phyloP scores from a whole-genome alignment of 2,797 vertebrate genomes.

The Acanthornis magna region DNA sequence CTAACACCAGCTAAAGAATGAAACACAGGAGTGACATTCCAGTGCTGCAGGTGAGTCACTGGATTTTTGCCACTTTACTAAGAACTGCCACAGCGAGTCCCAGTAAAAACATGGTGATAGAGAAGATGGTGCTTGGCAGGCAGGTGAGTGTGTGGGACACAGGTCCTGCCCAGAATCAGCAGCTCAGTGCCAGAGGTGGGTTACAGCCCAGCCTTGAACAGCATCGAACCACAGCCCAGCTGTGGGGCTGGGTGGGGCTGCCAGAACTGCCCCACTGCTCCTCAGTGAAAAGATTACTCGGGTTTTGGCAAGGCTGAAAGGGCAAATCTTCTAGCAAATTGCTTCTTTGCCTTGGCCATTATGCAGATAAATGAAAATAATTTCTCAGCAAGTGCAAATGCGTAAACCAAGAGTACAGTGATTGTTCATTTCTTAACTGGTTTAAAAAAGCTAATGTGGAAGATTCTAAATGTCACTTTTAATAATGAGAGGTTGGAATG shows the following conservation, averaged over 20 bases:
- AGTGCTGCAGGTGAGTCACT: not conserved
- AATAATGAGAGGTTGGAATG: not conserved
- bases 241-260: not conserved
- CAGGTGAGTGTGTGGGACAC: fast-evolving
- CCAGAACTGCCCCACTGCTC: not conserved
- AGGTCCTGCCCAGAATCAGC: not conserved
- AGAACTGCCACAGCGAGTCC: not conserved
- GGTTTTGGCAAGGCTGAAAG: not conserved
- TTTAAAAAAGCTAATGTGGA: not conserved
- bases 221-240: not conserved
- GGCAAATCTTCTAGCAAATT: not conserved
- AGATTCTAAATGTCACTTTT: not conserved
- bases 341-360: not conserved
- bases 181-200: not conserved
- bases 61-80: not conserved
- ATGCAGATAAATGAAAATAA: not conserved
- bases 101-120: fast-evolving
- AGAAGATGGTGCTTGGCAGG: not conserved
- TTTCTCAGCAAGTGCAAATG: not conserved
- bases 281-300: not conserved
- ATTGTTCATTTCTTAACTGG: not conserved
- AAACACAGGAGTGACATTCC: not conserved
- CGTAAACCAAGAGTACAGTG: not conserved
- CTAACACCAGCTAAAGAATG: not conserved
- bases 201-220: not conserved